Base-by-base conservation (phyloP, 2,113 vertebrate species). In the Ploceus nigricollis region DNA sequence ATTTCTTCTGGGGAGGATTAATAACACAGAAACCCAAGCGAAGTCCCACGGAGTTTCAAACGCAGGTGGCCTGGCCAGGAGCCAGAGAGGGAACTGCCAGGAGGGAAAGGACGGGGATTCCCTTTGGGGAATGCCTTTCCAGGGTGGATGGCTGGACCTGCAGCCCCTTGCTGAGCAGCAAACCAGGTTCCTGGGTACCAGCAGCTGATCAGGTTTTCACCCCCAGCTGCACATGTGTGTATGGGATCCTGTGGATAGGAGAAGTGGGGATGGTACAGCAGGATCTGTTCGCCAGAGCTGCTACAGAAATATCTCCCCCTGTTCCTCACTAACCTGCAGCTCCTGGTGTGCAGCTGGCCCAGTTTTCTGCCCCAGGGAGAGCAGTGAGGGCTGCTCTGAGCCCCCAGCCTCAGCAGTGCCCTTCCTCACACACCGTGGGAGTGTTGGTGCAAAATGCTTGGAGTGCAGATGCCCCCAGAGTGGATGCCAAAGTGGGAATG, bases 1-100 rank as follows among this genome's bases (percentile, higher is more conserved):
- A 96, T 96, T 96, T 96, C 89, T 96, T 84, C 89, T 76, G 54
- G 48, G 73, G 53, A 94, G 91, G 79, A 96, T 96, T 96, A 96
- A 58, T 86, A 91, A 92, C 87, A 82, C n/a, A 93, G 92, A 96
- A 96, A 93, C 90, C 51, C 87, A 78, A 94, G 66, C 0, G 0
- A 86, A 92, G 90, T 88, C 64, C 71, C 85, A 82, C 4, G 0
- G 90, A 95, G 45, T 86, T 96, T 89, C 87, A 92, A 90, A 80
- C 11, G 10, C 93, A 96, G 93, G 93, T 95, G 87, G 90, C 93
- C 85, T 94, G 92, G 92, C 85, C 40, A 56, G 71, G 27, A 95
- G 84, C 93, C 93, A 88, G 76, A 57, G 82, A 86, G 44, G 39
- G 82, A 93, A 73, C 10, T 85, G 87, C 84, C 81, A 96, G 66